Evolutionary conservation across 2,113 vertebrate species (phyloP), one percentile per base, ranked within the genome.

Genomic region (Bambusicola thoracicus): DNA sequence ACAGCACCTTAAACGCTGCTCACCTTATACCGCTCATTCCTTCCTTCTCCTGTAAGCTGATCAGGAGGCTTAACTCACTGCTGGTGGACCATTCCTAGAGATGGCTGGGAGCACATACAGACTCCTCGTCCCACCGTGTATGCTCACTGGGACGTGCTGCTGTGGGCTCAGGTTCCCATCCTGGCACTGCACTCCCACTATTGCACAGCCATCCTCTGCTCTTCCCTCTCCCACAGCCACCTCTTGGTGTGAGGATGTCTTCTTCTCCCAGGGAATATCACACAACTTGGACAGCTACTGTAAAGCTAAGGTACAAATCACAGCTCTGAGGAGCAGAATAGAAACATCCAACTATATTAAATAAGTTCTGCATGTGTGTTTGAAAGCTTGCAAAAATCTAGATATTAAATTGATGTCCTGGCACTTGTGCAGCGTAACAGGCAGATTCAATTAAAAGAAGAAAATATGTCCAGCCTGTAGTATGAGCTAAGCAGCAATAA

Each of bases 281-380:
- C 88, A 90, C 73, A 38, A 63, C 65, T 91, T 83, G 78, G 89
- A 73, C 55, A 68, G 82, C 93, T 87, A 40, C 91, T 92, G 89
- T 87, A 85, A 94, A 89, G 93, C 84, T 95, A 97, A 97, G 93
- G 79, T 76, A 93, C 94, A 82, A 85, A 91, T 91, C 95, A 90
- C 85, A 93, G 95, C 92, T 96, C 92, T 0, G 29, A 96, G 92
- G 78, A 94, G 84, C 0, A 66, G 89, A 97, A 95, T 70, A 97
- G 96, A 95, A 97, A 94, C 68, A 95, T 86, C 88, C 89, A 91
- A 48, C 79, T 43, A 2, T 65, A 83, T 84, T 95, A 93, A 95
- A 85, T 72, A 75, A 94, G 36, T 11, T 51, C 48, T 67, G 11
- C 75, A 56, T 44, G 81, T 53, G 81, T 53, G 80, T 90, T 85